Percentiles rank a stretch among this genome's conserved stretches.
Evolutionary conservation across 2,113 vertebrate species (phyloP).

Genomic region (Megalops atlanticus): DNA sequence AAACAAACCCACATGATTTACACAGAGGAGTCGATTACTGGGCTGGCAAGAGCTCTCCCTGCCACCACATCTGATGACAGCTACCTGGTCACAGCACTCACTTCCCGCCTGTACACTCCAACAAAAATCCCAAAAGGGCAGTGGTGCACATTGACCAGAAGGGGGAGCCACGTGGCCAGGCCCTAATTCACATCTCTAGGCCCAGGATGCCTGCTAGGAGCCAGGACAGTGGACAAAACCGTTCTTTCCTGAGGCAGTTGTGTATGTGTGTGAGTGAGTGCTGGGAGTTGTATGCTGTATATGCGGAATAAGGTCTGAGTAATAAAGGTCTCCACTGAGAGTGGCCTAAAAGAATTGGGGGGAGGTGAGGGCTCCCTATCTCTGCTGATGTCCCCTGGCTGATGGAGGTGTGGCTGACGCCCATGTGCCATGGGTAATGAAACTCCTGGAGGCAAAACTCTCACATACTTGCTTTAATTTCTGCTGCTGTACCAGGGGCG

Average conservation of each 20-base stretch:
- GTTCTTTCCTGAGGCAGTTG: neutral
- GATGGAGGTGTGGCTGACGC: neutral
- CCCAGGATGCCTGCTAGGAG: neutral
- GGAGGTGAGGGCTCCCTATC: neutral
- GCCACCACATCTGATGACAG: constrained; percentile 50
- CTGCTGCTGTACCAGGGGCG: neutral
- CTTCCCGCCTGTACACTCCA: neutral
- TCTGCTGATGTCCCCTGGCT: neutral
- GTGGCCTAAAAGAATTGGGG: neutral
- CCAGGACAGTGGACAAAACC: neutral
- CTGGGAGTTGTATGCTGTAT: constrained; percentile 34
- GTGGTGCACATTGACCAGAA: constrained; percentile 45
- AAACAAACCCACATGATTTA: constrained; percentile 38
- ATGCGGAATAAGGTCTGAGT: constrained; percentile 3
- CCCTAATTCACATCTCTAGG: neutral
- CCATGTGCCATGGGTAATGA: neutral
- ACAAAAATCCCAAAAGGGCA: constrained; percentile 51
- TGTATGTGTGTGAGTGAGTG: constrained; percentile 29
- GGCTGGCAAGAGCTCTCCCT: neutral
- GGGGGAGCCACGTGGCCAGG: neutral
- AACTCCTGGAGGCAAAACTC: neutral
- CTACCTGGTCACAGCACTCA: constrained; percentile 44
- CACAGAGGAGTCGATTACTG: constrained; percentile 19
- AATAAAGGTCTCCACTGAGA: constrained; percentile 1
- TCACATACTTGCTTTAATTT: neutral